Conservation (phyloP, 2,797 vertebrate species). For the Lithobates pipiens region DNA sequence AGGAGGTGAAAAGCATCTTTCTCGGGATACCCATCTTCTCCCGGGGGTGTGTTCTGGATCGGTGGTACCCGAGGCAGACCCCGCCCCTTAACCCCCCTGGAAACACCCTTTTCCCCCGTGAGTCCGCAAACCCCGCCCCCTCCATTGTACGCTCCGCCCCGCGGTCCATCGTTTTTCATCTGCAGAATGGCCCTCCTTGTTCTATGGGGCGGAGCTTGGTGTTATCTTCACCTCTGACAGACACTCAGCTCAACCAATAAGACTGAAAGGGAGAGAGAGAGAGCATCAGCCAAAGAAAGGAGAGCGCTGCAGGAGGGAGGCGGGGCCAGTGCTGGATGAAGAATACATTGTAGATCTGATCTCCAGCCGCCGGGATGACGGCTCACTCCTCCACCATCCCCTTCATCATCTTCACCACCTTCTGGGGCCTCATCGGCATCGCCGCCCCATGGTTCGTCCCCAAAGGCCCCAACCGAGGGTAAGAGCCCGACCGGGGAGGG, state of each 20-base stretch:
- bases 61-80: too few species aligned
- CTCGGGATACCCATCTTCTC: too few species aligned
- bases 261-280: neutral
- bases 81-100: too few species aligned
- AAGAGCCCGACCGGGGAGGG: constrained; percentile 64
- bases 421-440: constrained; percentile 92
- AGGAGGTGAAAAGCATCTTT: too few species aligned
- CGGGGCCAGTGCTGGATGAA: neutral
- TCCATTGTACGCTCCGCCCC: too few species aligned
- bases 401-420: constrained; percentile 92
- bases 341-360: neutral
- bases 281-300: neutral
- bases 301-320: neutral
- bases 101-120: too few species aligned
- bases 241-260: neutral
- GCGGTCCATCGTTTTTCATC: too few species aligned
- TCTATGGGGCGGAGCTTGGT: too few species aligned
- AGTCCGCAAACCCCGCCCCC: too few species aligned
- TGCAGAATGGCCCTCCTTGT: too few species aligned
- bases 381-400: constrained; percentile 91
- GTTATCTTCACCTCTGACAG: neutral
- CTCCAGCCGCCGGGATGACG: constrained; percentile 77
- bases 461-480: constrained; percentile 96
- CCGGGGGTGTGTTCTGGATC: too few species aligned
- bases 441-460: constrained; percentile 95